Conservation (phyloP, 2,113 vertebrate species). For the Emberiza fucata region DNA sequence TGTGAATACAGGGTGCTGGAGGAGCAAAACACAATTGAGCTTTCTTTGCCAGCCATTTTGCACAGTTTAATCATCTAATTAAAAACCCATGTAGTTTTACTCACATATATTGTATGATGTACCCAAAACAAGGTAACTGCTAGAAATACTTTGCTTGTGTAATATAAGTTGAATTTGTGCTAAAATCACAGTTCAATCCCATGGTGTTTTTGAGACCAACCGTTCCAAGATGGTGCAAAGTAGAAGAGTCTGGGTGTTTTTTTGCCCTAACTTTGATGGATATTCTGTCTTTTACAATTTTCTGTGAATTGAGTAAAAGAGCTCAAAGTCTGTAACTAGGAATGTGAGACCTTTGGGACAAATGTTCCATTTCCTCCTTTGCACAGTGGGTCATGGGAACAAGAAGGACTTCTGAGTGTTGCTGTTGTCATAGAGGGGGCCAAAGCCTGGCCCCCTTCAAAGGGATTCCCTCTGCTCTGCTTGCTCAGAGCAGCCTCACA, state of each 20-base stretch:
- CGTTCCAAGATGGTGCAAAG: neutral
- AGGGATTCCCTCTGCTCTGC: neutral
- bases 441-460: neutral
- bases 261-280: neutral
- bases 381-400: fast-evolving
- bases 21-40: neutral
- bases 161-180: neutral
- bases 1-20: neutral
- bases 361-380: neutral
- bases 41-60: neutral
- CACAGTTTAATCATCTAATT: neutral
- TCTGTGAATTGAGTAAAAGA: neutral
- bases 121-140: neutral
- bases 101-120: neutral
- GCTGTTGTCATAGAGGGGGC: fast-evolving
- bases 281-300: neutral
- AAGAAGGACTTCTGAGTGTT: neutral
- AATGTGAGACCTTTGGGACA: neutral
- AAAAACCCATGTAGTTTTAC: neutral
- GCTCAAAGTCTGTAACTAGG: neutral
- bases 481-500: neutral
- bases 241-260: neutral
- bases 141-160: neutral
- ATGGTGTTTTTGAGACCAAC: neutral
- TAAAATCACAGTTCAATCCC: neutral